These are phyloP conservation scores for Andrena dorsata DNA, from an alignment of 2,888 invertebrate genomes.

Conservation along the genomic window DNA sequence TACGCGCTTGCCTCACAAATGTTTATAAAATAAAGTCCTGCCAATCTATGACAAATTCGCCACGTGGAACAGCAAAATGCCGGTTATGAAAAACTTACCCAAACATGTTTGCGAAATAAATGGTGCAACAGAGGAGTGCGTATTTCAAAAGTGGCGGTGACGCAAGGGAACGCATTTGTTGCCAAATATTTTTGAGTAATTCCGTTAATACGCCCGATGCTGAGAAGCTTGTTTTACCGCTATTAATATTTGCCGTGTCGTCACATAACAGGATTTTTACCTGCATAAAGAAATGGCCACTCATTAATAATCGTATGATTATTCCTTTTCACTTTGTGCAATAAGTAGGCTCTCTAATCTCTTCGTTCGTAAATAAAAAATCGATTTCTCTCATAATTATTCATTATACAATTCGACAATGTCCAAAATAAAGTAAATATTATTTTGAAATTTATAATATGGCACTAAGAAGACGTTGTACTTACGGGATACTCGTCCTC, in stretches of 20 bases:
- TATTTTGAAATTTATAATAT: too few relatives aligned
- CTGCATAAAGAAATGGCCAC: constrained; percentile 37
- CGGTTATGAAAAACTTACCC: constrained; percentile 85
- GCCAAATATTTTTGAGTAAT: constrained; percentile 86
- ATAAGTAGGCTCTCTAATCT: not conserved
- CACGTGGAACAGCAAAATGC: not conserved
- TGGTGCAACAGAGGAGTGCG: constrained; percentile 87
- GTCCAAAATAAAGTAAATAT: too few relatives aligned
- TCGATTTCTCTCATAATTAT: not conserved
- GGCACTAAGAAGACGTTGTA: not conserved
- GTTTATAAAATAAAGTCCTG: too few relatives aligned
- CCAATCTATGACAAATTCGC: not conserved
- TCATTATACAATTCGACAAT: too few relatives aligned
- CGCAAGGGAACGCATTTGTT: constrained; percentile 87
- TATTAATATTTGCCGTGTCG: constrained; percentile 16
- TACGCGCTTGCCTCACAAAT: too few relatives aligned
- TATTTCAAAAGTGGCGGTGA: constrained; percentile 86
- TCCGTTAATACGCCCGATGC: constrained; percentile 70
- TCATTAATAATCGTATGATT: not conserved
- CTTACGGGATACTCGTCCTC: constrained; percentile 86
- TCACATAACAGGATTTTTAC: constrained; percentile 68
- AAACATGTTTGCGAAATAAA: constrained; percentile 89
- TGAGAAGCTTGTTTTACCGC: constrained; percentile 32
- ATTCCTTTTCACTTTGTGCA: not conserved
- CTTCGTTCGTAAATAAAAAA: not conserved